phyloP scores from a whole-genome alignment of 1,140 invertebrate genomes.

The Pachyrhynchus sulphureomaculatus region DNA sequence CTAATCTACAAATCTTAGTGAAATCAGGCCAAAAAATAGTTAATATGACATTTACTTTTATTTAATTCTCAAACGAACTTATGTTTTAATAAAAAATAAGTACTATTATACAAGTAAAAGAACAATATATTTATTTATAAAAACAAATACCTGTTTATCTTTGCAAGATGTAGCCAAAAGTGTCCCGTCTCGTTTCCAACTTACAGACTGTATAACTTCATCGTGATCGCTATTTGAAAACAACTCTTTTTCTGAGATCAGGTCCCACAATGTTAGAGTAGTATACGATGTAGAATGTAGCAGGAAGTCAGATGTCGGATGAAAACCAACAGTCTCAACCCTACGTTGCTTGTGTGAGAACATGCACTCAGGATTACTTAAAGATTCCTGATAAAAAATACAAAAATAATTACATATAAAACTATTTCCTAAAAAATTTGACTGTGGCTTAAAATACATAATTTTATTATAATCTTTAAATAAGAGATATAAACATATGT shows the following conservation, averaged over 20 bases:
- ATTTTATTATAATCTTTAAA: too few species aligned
- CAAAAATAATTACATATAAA: too few species aligned
- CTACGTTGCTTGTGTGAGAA: conserved; percentile 78
- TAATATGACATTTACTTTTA: too few species aligned
- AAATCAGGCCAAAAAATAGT: too few species aligned
- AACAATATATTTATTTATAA: too few species aligned
- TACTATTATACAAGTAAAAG: too few species aligned
- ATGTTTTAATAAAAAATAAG: too few species aligned
- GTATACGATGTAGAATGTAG: conserved; percentile 80
- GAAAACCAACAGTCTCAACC: conserved; percentile 84
- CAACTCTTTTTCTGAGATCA: conserved; percentile 77
- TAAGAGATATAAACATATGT: too few species aligned
- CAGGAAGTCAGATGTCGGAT: conserved; percentile 82
- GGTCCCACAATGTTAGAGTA: conserved; percentile 84
- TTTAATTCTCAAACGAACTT: too few species aligned
- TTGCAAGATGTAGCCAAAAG: conserved; percentile 75
- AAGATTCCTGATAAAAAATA: conserved; percentile 61
- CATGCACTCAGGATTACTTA: conserved; percentile 76
- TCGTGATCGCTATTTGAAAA: conserved; percentile 76
- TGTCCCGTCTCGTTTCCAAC: conserved; percentile 82
- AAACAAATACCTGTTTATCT: conserved; percentile 67
- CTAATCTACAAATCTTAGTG: too few species aligned
- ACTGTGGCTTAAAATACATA: too few species aligned
- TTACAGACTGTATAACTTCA: conserved; percentile 81
- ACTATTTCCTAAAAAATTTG: too few species aligned